Percentiles rank a stretch among this genome's conserved stretches.
These are phyloP conservation scores for Acanthosepion pharaonis DNA, from an alignment of 2,888 invertebrate species.

Conservation along the genomic window DNA sequence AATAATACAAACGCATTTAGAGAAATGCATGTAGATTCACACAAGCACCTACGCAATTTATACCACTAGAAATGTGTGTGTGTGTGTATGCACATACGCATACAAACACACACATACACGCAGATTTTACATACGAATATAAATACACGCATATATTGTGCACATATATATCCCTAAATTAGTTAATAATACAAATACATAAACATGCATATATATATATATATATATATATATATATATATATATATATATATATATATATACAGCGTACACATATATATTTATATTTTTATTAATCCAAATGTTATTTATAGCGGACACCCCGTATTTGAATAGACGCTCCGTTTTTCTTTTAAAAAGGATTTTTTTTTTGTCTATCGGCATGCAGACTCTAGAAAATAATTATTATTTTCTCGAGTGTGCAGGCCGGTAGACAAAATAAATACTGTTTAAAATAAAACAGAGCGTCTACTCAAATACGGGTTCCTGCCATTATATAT, in stretches of 20 bases:
- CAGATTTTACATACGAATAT: neutral
- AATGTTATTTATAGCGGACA: too few species aligned
- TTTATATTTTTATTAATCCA: too few species aligned
- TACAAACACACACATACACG: neutral
- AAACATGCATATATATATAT: neutral
- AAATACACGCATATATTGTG: neutral
- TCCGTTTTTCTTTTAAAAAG: too few species aligned
- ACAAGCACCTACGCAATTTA: neutral
- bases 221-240: slow-evolving; percentile 44
- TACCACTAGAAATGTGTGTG: neutral
- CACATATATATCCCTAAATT: neutral
- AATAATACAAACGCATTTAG: neutral
- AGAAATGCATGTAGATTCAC: neutral
- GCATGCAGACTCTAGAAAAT: too few species aligned
- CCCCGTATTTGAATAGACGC: too few species aligned
- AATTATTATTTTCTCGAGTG: too few species aligned
- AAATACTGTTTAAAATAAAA: too few species aligned
- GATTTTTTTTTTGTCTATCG: too few species aligned
- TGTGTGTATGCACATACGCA: neutral
- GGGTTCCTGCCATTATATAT: too few species aligned
- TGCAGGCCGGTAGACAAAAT: too few species aligned
- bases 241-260: neutral
- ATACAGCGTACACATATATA: neutral
- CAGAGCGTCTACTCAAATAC: too few species aligned
- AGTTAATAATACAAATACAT: neutral